Conservation (phyloP, 2,113 vertebrate genomes). For the Caloenas nicobarica region DNA sequence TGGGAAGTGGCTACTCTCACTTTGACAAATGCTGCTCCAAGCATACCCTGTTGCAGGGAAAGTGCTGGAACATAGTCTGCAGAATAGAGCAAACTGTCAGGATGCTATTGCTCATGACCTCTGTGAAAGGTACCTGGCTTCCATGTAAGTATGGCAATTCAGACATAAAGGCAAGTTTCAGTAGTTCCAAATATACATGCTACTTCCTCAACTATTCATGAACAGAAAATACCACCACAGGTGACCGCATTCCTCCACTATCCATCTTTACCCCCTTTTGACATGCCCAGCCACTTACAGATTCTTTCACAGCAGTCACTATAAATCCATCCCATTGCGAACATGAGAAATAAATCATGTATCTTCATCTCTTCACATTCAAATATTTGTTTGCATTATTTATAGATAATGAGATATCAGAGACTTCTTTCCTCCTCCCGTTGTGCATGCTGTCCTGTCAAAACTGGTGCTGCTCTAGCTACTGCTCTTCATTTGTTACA, state of each 20-base stretch:
- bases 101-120: not conserved
- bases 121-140: not conserved
- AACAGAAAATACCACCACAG: not conserved
- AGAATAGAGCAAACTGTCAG: not conserved
- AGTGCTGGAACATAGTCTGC: not conserved
- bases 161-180: not conserved
- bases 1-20: not conserved
- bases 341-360: not conserved
- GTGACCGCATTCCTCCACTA: not conserved
- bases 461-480: not conserved
- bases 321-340: not conserved
- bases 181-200: not conserved
- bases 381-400: slow-evolving; percentile 24
- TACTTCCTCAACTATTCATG: not conserved
- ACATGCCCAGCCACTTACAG: not conserved
- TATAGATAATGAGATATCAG: slow-evolving; percentile 12
- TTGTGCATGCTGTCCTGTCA: not conserved
- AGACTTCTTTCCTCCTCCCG: not conserved
- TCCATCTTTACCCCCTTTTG: not conserved
- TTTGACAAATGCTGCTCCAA: not conserved
- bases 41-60: not conserved
- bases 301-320: not conserved
- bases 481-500: not conserved
- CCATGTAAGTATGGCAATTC: not conserved
- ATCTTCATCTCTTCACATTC: not conserved